Evolutionary conservation across 2,113 vertebrate genomes (phyloP), one percentile per base, ranked within the genome.

Genomic region (Crypturellus undulatus): DNA sequence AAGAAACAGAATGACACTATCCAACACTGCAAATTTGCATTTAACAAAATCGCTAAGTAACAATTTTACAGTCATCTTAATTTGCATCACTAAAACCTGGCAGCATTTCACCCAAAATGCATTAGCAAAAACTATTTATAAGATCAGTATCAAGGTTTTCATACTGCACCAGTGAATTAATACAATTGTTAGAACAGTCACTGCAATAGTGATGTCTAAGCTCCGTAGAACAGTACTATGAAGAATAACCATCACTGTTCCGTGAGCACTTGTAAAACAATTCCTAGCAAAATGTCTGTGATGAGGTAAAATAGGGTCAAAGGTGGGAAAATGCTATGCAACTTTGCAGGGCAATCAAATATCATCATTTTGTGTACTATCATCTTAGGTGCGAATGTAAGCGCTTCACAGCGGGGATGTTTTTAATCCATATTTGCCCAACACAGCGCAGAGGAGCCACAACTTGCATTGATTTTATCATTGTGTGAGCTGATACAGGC

Each of bases 31-130:
- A 87, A 97, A 97, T 97, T 98, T 97, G 96, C 96, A 97, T 98
- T 96, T 97, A 96, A 97, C 90, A 97, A 97, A 98, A 97, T 94
- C 94, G 34, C 96, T 97, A 97, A 97, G 97, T 97, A 97, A 97
- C 96, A 97, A 97, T 98, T 98, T 98, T 97, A 97, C 97, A 98
- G 97, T 97, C 97, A 95, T 97, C 96, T 97, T 98, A 97, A 98
- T 97, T 98, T 98, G 96, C 97, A 97, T 97, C 97, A 97, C 96
- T 97, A 96, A 97, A 97, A 97, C 96, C 95, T 98, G 96, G 94
- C 96, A 96, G 87, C 84, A 64, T 96, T 96, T 97, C 93, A 95
- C 94, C 96, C 97, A 97, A 98, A 97, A 97, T 97, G 97, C 93
- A 97, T 97, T 97, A 97, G 93, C 94, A 95, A 93, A 77, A 92